These are phyloP conservation scores for Aleiodes alternator DNA, from an alignment of 2,888 invertebrate species.

Conservation along the genomic window DNA sequence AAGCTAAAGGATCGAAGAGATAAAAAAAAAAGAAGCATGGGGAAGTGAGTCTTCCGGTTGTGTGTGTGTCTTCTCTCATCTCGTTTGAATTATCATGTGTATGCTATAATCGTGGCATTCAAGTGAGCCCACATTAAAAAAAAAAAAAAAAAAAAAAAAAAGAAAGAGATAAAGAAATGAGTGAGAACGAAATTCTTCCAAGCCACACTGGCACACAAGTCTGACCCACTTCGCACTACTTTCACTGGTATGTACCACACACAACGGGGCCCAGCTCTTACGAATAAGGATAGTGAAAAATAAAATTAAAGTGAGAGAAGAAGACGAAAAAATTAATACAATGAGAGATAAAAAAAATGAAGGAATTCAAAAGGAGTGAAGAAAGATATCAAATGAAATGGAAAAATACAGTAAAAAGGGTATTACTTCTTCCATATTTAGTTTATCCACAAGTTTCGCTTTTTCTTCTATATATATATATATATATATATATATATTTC, in stretches of 20 bases:
- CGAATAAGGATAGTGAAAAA: slow-evolving; percentile 37
- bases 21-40: background rate
- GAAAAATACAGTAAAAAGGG: background rate
- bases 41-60: slow-evolving; percentile 27
- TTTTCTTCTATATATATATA: background rate
- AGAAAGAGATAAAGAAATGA: background rate
- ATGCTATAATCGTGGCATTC: slow-evolving; percentile 46
- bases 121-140: background rate
- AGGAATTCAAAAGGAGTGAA: slow-evolving; percentile 1
- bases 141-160: no score
- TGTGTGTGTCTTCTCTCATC: slow-evolving; percentile 7
- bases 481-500: slow-evolving; percentile 1
- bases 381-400: background rate
- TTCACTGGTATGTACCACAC: slow-evolving; percentile 57
- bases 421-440: background rate
- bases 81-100: slow-evolving; percentile 34
- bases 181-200: slow-evolving; percentile 47
- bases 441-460: slow-evolving; percentile 18
- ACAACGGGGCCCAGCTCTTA: background rate
- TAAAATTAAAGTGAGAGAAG: slow-evolving; percentile 31
- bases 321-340: slow-evolving; percentile 18
- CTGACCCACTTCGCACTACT: slow-evolving; percentile 61
- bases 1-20: background rate
- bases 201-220: slow-evolving; percentile 53
- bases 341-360: slow-evolving; percentile 34